Evolutionary conservation across 1,140 invertebrate species (phyloP), one percentile per base, ranked within the genome.

Genomic region (Halesus radiatus): DNA sequence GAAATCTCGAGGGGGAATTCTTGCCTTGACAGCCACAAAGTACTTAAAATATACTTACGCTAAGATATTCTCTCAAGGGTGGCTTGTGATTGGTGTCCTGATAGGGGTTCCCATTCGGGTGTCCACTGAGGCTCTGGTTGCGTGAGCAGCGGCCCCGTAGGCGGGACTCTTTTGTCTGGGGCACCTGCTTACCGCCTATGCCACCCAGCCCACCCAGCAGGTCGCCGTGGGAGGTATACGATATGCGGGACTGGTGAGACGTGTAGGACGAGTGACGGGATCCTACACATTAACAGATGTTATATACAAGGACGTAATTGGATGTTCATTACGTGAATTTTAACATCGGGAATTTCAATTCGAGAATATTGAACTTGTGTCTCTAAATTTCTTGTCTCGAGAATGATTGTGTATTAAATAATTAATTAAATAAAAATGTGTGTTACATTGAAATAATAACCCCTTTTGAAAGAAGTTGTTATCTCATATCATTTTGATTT

Each of bases 261-360:
- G 96, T 98, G 88, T 98, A 98, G 77, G 96, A 98, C 74, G 96
- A 97, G 88, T 98, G 96, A 81, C 96, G 92, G 75, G 96, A 97
- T 82, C 95, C 93, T 93, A 83, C 82, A 86, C 10, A 13, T 13
- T 13, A 8, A 45, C 37, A 45, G 0, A 45, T 13, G 1, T 8
- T 45, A 13, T 45, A 29, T 3, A 29, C 26, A 5, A 5, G 26
- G 26, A 29, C 26, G 5, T 3, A 29, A 29, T 5, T 2, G 26
- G 26, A 29, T n/a, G n/a, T n/a, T n/a, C n/a, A n/a, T n/a, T n/a
- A n/a, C n/a, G n/a, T n/a, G n/a, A n/a, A n/a, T n/a, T n/a, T n/a
- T n/a, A n/a, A n/a, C n/a, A n/a, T n/a, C n/a, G n/a, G n/a, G n/a
- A n/a, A n/a, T n/a, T n/a, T n/a, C n/a, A n/a, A 29, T 29, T 5